phyloP scores from a whole-genome alignment of 2,888 invertebrate species.

The Eupithecia insigniata region DNA sequence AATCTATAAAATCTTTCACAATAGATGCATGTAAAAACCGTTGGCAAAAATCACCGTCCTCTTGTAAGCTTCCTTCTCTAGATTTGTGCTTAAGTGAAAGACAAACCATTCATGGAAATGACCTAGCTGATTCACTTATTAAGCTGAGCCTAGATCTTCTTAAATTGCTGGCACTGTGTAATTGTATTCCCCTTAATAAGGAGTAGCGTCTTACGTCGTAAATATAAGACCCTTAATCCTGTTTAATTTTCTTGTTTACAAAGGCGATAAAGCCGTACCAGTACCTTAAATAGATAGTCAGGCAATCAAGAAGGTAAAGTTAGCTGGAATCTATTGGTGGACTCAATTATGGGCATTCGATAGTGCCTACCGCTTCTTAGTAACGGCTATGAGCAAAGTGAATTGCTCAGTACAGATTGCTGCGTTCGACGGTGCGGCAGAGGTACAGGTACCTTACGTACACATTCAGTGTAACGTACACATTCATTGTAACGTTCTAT shows the following conservation, averaged over 20 bases:
- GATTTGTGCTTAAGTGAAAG: not conserved
- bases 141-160: slow-evolving; percentile 57
- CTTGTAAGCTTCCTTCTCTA: not conserved
- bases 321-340: not conserved
- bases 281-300: slow-evolving; percentile 16
- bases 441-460: slow-evolving; percentile 4
- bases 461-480: slow-evolving; percentile 36
- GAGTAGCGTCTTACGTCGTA: slow-evolving; percentile 71
- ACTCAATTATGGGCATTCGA: not conserved
- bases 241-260: slow-evolving; percentile 72
- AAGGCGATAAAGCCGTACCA: slow-evolving; percentile 45
- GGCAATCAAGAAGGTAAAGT: slow-evolving; percentile 8
- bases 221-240: slow-evolving; percentile 72
- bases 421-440: slow-evolving; percentile 7
- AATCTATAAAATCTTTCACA: not conserved
- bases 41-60: not conserved
- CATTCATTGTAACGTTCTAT: slow-evolving; percentile 37
- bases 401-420: slow-evolving; percentile 21
- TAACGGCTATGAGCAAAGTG: slow-evolving; percentile 11
- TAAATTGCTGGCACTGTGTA: slow-evolving; percentile 75
- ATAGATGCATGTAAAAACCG: not conserved
- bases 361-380: not conserved
- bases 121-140: slow-evolving; percentile 15
- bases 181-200: slow-evolving; percentile 76
- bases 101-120: slow-evolving; percentile 14